Percentiles rank a stretch among this genome's conserved stretches.
These are phyloP conservation scores for Brachionus manjavacas DNA, from an alignment of 1,140 invertebrate genomes.

Conservation along the genomic window DNA sequence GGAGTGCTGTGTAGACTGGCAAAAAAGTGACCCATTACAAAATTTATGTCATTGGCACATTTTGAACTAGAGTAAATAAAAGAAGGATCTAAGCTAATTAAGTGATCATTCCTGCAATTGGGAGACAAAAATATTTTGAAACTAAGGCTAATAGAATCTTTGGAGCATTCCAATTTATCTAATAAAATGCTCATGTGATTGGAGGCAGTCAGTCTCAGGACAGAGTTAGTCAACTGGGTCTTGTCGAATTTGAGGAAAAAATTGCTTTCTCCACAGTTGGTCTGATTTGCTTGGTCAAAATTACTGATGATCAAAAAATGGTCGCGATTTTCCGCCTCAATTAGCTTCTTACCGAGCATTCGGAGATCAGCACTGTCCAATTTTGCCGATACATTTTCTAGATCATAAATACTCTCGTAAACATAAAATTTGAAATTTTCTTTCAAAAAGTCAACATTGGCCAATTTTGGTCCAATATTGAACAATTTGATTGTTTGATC, in stretches of 20 bases:
- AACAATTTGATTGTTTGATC: not conserved
- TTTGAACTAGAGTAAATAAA: not conserved
- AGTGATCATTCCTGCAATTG: not conserved
- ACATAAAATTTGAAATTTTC: constrained; percentile 1
- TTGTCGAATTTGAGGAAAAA: not conserved
- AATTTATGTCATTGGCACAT: not conserved
- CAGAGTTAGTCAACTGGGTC: not conserved
- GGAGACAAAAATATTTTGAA: not conserved
- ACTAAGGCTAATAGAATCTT: not conserved
- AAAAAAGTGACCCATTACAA: not conserved
- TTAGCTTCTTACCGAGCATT: not conserved
- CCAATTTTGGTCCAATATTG: not conserved
- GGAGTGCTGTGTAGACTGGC: not conserved
- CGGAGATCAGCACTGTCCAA: not conserved
- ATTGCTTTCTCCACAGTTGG: not conserved
- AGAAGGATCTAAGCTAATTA: not conserved
- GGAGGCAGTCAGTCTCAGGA: not conserved
- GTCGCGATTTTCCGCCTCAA: not conserved
- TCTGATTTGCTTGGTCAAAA: not conserved
- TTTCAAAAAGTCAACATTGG: not conserved
- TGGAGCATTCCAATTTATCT: not conserved
- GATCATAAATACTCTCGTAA: not conserved
- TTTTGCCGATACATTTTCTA: not conserved
- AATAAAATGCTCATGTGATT: not conserved
- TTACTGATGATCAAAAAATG: not conserved